Base-by-base conservation (phyloP, 2,888 invertebrate genomes). In the Nephrocerus scutellatus region DNA sequence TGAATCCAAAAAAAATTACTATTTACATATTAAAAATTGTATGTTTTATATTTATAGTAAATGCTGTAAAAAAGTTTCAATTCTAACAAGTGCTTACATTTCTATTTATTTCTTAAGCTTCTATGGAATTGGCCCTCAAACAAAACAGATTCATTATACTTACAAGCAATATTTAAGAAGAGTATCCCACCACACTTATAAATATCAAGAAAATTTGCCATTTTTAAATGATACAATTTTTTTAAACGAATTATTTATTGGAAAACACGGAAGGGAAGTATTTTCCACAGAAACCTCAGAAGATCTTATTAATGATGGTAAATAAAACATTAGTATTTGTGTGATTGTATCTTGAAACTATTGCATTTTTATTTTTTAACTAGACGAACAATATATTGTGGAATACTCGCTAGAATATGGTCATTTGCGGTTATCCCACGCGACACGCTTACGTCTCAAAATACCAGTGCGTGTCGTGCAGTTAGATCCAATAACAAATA, bases 341-440 rank as follows among this genome's bases (percentile, higher is more conserved):
- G n/a, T n/a, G n/a, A n/a, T n/a, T n/a, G n/a, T n/a, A n/a, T n/a
- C n/a, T n/a, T n/a, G n/a, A n/a, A n/a, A n/a, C n/a, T n/a, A n/a
- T n/a, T n/a, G 39, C 15, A 24, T 45, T 45, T 57, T 56, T 43
- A n/a, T 20, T 14, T 38, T 46, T 2, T 20, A 24, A n/a, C 28
- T n/a, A 76, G 89, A 90, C 55, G 92, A 95, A 57, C 88, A 91
- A 60, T 96, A 96, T 64, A 95, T 97, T 31, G 86, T 97, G 3
- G 98, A 98, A 67, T 98, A 97, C 72, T 90, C 97, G 0, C 71
- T 97, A 50, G 95, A 98, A 66, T 96, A 97, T 66, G 98, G 98
- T 0, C 90, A 96, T 63, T 73, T 98, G 20, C 79, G 97, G 0
- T 72, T 98, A 5, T 89, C 90, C 4, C 84, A 90, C 0, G 79